Evolutionary conservation across 2,113 vertebrate genomes (phyloP).

Genomic region (Podarcis muralis): DNA sequence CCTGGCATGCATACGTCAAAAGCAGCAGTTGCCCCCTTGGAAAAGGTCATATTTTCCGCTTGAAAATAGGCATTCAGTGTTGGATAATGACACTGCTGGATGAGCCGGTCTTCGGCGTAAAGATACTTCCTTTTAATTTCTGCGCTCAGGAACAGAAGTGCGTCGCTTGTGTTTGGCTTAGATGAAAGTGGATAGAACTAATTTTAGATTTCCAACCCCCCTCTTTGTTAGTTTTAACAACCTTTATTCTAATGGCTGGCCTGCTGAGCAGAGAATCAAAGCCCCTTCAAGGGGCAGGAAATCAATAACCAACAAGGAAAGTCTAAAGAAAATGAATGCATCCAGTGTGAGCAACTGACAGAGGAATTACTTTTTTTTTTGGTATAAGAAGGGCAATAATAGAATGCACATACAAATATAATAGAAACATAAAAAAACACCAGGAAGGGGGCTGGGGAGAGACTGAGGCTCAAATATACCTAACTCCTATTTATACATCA

Average conservation of each 20-base stretch:
- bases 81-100: conserved; percentile 29
- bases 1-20: neutral
- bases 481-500: conserved; percentile 60
- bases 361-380: conserved; percentile 54
- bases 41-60: no score
- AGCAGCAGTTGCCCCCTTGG: conserved; percentile 35
- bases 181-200: conserved; percentile 62
- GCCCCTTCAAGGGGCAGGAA: conserved; percentile 63
- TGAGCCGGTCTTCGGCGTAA: conserved; percentile 28
- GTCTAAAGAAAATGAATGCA: conserved; percentile 59
- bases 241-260: conserved; percentile 65
- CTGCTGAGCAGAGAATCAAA: conserved; percentile 61
- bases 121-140: conserved; percentile 38
- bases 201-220: conserved; percentile 48
- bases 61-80: no score
- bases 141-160: conserved; percentile 16
- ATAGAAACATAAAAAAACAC: conserved; percentile 41
- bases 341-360: conserved; percentile 53
- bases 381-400: conserved; percentile 56
- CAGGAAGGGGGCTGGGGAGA: conserved; percentile 8
- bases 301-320: conserved; percentile 69
- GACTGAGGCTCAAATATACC: conserved; percentile 5
- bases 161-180: conserved; percentile 50
- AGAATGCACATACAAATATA: conserved; percentile 49
- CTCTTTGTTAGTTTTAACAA: conserved; percentile 48